Base-by-base conservation (phyloP, 2,888 invertebrate species). In the Leucoptera coffeella region DNA sequence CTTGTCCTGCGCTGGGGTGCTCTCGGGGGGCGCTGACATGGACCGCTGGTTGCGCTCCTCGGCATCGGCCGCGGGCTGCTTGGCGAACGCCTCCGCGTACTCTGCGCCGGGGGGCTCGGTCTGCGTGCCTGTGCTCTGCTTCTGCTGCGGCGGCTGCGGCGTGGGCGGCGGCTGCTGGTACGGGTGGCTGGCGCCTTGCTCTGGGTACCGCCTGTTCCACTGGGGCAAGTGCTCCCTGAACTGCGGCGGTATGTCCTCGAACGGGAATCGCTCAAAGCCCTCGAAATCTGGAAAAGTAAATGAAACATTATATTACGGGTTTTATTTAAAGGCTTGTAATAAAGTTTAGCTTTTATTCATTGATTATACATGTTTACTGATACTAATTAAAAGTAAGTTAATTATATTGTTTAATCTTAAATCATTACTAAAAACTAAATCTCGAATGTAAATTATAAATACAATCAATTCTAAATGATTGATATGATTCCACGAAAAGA, bases 1-100 rank as follows among this genome's bases (percentile, higher is more conserved):
- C 43, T 47, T 53, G 40, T 25, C 25, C 28, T 39, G 38, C 32
- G 41, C 41, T 33, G 50, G 43, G 32, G 62, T 55, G 37, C 57
- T 72, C 46, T 78, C 79, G 28, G 85, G 84, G 15, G 88, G 88
- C 14, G 87, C 87, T 36, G 88, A 88, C 76, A 83, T 82, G 27
- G 85, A 84, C 45, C 88, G 71, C 38, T 81, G 80, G 29, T 72
- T 74, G 36, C 83, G 72, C 47, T 74, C 77, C 34, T 73, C 75
- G 22, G 67, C 73, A 47, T 87, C 86, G 32, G 85, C 81, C 4
- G 80, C 80, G 73, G 82, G 78, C 38, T 82, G 82, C 25, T 78
- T 75, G 8, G 82, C 42, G 30, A 49, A 48, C 13, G 45, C 37
- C 14, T 48, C 47, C 29, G 47, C 43, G 27, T 43, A 33, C 11